Conservation (phyloP, 2,797 vertebrate species). For the Mormyrops attenuatus region DNA sequence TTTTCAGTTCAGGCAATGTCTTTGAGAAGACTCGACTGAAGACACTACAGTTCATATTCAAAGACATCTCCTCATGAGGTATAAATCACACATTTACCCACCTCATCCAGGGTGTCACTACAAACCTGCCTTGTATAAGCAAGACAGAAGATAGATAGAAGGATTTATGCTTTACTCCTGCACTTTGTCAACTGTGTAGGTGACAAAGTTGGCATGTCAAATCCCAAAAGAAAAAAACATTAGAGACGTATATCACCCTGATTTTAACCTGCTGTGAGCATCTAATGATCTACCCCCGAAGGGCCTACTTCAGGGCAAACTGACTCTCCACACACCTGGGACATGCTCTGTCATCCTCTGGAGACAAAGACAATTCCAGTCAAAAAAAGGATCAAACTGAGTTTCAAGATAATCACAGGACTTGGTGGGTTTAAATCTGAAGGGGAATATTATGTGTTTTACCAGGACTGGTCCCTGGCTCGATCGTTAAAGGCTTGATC, state of each 20-base stretch:
- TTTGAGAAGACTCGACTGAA: not conserved
- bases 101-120: not conserved
- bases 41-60: not conserved
- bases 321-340: not conserved
- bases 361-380: not conserved
- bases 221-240: not conserved
- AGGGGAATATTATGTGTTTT: not conserved
- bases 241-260: not conserved
- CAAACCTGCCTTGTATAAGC: not conserved
- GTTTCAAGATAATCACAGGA: not conserved
- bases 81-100: not conserved
- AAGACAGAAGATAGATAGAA: not conserved
- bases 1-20: not conserved
- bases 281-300: not conserved
- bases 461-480: not conserved
- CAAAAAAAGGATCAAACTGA: not conserved
- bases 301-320: not conserved
- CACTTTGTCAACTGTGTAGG: not conserved
- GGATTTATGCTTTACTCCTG: not conserved
- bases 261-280: not conserved
- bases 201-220: not conserved
- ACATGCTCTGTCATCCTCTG: not conserved
- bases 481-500: not conserved
- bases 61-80: not conserved
- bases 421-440: not conserved